phyloP scores from a whole-genome alignment of 1,140 invertebrate species.

The Arion vulgaris region DNA sequence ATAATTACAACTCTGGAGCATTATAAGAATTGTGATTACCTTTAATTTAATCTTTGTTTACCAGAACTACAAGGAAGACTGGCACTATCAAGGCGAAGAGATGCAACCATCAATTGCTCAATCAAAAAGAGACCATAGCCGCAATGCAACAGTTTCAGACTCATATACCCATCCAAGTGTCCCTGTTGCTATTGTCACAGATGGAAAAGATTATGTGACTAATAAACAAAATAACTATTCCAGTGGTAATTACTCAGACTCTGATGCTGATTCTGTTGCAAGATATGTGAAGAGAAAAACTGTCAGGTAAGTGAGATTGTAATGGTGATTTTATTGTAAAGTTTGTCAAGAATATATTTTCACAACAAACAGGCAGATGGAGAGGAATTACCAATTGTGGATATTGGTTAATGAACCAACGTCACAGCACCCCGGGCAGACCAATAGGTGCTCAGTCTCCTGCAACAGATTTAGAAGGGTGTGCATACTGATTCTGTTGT shows the following conservation, averaged over 20 bases:
- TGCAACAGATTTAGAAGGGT: too few relatives aligned
- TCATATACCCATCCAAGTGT: background rate
- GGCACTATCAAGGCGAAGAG: conserved; percentile 20
- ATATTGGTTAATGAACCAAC: too few relatives aligned
- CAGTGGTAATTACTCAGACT: background rate
- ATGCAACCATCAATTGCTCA: background rate
- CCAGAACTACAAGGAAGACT: conserved; percentile 16
- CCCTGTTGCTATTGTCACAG: background rate
- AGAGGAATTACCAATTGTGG: too few relatives aligned
- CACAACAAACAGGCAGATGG: too few relatives aligned
- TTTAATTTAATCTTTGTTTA: too few relatives aligned
- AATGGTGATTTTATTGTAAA: too few relatives aligned
- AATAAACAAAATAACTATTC: background rate
- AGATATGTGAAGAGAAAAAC: conserved; percentile 33
- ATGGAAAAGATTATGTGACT: background rate
- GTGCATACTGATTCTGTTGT: too few relatives aligned
- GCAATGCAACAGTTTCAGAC: background rate
- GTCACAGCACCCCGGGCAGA: too few relatives aligned
- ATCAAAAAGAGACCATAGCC: background rate
- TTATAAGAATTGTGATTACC: too few relatives aligned
- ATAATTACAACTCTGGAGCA: too few relatives aligned
- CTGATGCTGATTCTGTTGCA: background rate
- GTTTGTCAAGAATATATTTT: too few relatives aligned
- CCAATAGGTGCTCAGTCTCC: too few relatives aligned
- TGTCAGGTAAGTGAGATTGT: conserved; percentile 20